Percentiles rank a stretch among this genome's conserved stretches.
These are phyloP conservation scores for Macrophya alboannulata DNA, from an alignment of 2,888 invertebrate species.

Conservation along the genomic window DNA sequence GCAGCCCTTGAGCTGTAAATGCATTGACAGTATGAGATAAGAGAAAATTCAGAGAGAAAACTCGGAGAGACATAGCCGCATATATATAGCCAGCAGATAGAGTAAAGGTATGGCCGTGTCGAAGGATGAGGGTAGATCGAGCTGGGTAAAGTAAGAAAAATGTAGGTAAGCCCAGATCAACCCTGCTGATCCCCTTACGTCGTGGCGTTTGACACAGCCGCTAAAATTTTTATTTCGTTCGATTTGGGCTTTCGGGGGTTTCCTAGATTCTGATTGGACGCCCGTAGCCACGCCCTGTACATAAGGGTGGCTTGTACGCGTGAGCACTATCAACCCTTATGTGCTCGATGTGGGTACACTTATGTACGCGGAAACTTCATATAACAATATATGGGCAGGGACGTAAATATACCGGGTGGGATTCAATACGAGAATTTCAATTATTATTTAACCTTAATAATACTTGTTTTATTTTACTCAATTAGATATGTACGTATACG, in stretches of 20 bases:
- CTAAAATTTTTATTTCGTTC: constrained; percentile 76
- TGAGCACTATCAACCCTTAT: constrained; percentile 75
- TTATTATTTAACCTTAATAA: background rate
- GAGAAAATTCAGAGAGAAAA: constrained; percentile 35
- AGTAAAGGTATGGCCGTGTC: constrained; percentile 49
- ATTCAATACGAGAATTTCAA: constrained; percentile 12
- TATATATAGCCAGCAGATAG: constrained; percentile 26
- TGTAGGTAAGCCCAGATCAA: constrained; percentile 75
- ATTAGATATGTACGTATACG: background rate
- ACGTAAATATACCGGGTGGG: constrained; percentile 58
- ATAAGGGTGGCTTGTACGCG: constrained; percentile 74
- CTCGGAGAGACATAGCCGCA: constrained; percentile 35
- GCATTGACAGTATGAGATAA: constrained; percentile 54
- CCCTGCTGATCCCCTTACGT: constrained; percentile 73
- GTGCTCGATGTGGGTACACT: constrained; percentile 71
- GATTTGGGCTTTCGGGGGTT: constrained; percentile 75
- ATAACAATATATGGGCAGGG: constrained; percentile 61
- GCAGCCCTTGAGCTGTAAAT: constrained; percentile 38
- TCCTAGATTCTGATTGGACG: constrained; percentile 74
- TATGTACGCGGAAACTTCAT: constrained; percentile 63
- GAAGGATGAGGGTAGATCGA: constrained; percentile 47
- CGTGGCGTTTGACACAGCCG: constrained; percentile 75
- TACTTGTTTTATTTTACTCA: background rate
- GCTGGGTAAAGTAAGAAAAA: constrained; percentile 68
- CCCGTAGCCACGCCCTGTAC: constrained; percentile 77